phyloP scores from a whole-genome alignment of 2,113 vertebrate genomes.

The Hippocampus abdominalis region DNA sequence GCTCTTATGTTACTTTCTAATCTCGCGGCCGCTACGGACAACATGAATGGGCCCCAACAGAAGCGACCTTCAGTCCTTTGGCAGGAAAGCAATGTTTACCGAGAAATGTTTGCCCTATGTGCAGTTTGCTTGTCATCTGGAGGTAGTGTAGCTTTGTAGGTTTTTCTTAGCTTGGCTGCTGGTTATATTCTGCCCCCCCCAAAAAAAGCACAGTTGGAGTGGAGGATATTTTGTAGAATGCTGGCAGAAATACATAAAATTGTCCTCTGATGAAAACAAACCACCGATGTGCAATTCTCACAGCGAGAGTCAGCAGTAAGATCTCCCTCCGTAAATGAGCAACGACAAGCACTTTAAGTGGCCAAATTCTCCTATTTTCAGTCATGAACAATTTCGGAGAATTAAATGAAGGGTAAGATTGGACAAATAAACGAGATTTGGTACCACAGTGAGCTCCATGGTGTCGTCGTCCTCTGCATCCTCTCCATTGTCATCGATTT shows the following conservation, averaged over 20 bases:
- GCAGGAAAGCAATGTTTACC: constrained; percentile 25
- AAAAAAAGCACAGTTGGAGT: too few species aligned
- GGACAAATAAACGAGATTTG: background rate
- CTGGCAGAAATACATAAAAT: too few species aligned
- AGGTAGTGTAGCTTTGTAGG: background rate
- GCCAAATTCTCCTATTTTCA: constrained; percentile 1
- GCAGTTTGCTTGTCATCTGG: background rate
- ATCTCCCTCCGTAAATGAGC: constrained; percentile 1
- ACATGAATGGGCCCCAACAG: constrained; percentile 18
- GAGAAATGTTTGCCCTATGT: background rate
- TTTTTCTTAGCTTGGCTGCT: background rate
- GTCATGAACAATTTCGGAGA: constrained; percentile 16
- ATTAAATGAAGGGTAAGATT: constrained; percentile 13
- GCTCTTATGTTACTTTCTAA: constrained; percentile 41
- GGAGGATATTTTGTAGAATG: too few species aligned
- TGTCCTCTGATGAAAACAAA: too few species aligned
- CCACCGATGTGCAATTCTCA: background rate
- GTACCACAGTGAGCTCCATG: constrained; percentile 61
- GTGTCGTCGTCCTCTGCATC: constrained; percentile 71
- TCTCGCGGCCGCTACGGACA: constrained; percentile 20
- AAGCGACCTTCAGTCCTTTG: constrained; percentile 7
- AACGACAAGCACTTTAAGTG: background rate
- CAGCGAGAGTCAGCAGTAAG: background rate
- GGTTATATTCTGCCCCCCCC: background rate
- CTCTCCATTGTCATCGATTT: constrained; percentile 74